Conservation (phyloP, 2,888 invertebrate genomes). For the Archips crataeganus region DNA sequence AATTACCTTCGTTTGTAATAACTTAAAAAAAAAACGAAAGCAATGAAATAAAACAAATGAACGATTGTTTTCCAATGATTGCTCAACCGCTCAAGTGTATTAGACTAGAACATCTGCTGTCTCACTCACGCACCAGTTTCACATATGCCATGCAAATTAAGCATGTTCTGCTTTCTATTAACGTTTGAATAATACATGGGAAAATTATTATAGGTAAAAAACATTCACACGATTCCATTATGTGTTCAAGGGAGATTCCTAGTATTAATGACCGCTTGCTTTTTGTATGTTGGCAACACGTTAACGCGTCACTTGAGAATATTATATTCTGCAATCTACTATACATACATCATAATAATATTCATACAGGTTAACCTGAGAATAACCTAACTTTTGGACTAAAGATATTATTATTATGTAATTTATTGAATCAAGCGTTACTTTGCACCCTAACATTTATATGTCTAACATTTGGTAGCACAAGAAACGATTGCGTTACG, state of each 20-base stretch:
- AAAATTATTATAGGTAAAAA: constrained; percentile 30
- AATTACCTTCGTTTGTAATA: background rate
- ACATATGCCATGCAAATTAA: constrained; percentile 64
- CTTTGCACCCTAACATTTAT: too few species aligned
- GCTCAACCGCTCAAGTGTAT: background rate
- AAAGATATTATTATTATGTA: too few species aligned
- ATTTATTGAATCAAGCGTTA: too few species aligned
- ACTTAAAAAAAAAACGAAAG: background rate
- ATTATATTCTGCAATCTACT: background rate
- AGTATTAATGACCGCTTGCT: constrained; percentile 25
- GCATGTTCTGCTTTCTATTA: constrained; percentile 63
- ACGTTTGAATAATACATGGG: constrained; percentile 33
- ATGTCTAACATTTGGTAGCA: too few species aligned
- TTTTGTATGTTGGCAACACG: constrained; percentile 16
- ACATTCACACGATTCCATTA: constrained; percentile 36
- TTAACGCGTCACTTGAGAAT: background rate
- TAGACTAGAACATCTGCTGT: constrained; percentile 41
- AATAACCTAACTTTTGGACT: too few species aligned
- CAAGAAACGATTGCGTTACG: too few species aligned
- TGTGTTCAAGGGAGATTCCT: constrained; percentile 11
- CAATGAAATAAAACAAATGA: background rate
- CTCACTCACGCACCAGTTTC: constrained; percentile 54
- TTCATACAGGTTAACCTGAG: too few species aligned
- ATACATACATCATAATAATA: too few species aligned
- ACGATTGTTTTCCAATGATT: background rate